Evolutionary conservation across 2,113 vertebrate genomes (phyloP), one percentile per base, ranked within the genome.

Genomic region (Ochotona curzoniae): DNA sequence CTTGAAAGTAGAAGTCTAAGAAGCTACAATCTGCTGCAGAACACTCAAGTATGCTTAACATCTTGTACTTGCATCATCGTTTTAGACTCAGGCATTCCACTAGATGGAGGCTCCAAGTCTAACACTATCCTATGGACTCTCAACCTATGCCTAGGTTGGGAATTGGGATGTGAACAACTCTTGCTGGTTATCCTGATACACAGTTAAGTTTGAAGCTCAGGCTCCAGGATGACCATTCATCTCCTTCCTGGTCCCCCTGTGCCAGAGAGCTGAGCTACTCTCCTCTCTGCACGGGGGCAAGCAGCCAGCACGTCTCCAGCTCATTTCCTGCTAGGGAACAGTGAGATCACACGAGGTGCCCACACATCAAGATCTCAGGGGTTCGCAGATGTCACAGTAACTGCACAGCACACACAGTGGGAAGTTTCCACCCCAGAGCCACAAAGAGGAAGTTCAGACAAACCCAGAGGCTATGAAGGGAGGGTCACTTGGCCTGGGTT

Each of bases 381-480:
- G 13, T 89, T 81, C 11, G 1, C 60, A 86, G 32, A 83, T 93
- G 76, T 61, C 89, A 82, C 20, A 69, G 54, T 85, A 94, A 60
- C 75, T 87, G 92, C 32, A 70, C 38, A 80, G 83, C 87, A 90
- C 35, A 90, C 35, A 83, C n/a, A 17, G 83, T 71, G 25, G 82
- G 63, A 94, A 69, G 89, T 91, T 96, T 93, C 78, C 73, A 96
- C 71, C 44, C 87, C 64, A 44, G 51, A 83, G 80, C 76, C 91
- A 91, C 86, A 95, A 44, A 91, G 83, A 89, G 83, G 79, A 96
- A 94, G 60, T 88, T 94, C 64, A 74, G n/a, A 91, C 63, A 84
- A 86, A 75, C 21, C 71, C 80, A 38, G 64, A 90, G 61, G 61
- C 51, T 67, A 7, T 71, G 75, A 83, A 75, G 73, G 32, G 47